phyloP scores from a whole-genome alignment of 2,888 invertebrate genomes.

The Hemithea aestivaria region DNA sequence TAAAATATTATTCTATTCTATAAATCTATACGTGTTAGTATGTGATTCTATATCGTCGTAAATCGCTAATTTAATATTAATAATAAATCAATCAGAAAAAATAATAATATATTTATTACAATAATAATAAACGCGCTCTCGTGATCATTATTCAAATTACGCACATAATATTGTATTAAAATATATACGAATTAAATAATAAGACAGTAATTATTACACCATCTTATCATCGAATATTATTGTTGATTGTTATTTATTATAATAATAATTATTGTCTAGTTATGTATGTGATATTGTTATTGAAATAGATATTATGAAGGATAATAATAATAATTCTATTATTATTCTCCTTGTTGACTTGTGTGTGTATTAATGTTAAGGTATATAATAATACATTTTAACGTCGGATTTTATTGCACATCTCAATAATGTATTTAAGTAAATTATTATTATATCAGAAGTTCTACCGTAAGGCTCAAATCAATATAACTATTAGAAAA shows the following conservation, averaged over 20 bases:
- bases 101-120: conserved; percentile 30
- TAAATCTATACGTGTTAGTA: conserved; percentile 38
- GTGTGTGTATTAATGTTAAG: conserved; percentile 60
- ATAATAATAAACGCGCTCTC: conserved; percentile 35
- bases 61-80: conserved; percentile 21
- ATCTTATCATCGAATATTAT: conserved; percentile 72
- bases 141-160: conserved; percentile 58
- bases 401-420: conserved; percentile 1
- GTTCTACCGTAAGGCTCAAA: no score
- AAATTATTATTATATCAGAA: no score
- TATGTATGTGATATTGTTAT: conserved; percentile 78
- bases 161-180: conserved; percentile 56
- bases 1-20: conserved; percentile 32
- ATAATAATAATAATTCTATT: conserved; percentile 60
- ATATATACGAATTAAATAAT: conserved; percentile 62
- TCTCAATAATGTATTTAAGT: neutral
- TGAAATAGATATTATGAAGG: conserved; percentile 72
- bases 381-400: conserved; percentile 13
- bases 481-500: no score
- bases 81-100: conserved; percentile 21
- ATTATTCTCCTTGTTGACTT: conserved; percentile 74
- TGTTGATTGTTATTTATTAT: conserved; percentile 71
- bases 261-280: conserved; percentile 68
- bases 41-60: conserved; percentile 39
- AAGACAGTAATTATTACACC: conserved; percentile 53